Conservation (phyloP, 2,888 invertebrate genomes). For the Megaustenia siamemsis region DNA sequence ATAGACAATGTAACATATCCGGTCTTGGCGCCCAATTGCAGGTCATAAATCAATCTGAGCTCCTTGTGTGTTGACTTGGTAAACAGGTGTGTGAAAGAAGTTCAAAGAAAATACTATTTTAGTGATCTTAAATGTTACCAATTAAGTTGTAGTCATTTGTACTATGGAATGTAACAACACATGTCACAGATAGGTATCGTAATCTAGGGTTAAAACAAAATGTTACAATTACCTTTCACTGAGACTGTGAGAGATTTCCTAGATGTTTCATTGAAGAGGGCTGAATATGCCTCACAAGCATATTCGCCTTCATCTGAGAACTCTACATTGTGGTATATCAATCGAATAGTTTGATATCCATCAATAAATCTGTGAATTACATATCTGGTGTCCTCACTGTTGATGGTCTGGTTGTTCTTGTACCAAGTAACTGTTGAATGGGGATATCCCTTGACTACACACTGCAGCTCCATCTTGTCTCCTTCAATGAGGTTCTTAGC, state of each 20-base stretch:
- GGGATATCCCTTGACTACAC: constrained; percentile 86
- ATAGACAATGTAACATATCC: too few species aligned
- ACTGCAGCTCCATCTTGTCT: constrained; percentile 88
- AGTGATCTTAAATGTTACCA: too few species aligned
- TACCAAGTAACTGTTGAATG: constrained; percentile 86
- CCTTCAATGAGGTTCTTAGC: constrained; percentile 90
- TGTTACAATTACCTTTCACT: constrained; percentile 86
- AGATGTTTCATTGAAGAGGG: constrained; percentile 62
- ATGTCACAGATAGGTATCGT: background rate
- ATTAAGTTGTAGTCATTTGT: too few species aligned
- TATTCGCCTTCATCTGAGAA: constrained; percentile 87
- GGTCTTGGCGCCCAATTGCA: too few species aligned
- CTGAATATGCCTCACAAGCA: constrained; percentile 84
- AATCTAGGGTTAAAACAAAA: background rate
- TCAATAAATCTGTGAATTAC: background rate
- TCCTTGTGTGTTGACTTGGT: too few species aligned
- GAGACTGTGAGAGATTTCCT: constrained; percentile 84
- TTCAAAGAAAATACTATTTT: too few species aligned
- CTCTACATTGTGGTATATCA: constrained; percentile 85
- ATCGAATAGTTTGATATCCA: constrained; percentile 82
- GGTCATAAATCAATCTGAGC: too few species aligned
- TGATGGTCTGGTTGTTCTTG: constrained; percentile 74
- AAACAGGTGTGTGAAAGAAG: too few species aligned
- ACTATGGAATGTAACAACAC: too few species aligned
- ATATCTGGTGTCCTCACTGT: background rate